Percentiles rank a stretch among this genome's conserved stretches.
These are phyloP conservation scores for Pelodiscus sinensis DNA, from an alignment of 2,113 vertebrate genomes.

Conservation along the genomic window DNA sequence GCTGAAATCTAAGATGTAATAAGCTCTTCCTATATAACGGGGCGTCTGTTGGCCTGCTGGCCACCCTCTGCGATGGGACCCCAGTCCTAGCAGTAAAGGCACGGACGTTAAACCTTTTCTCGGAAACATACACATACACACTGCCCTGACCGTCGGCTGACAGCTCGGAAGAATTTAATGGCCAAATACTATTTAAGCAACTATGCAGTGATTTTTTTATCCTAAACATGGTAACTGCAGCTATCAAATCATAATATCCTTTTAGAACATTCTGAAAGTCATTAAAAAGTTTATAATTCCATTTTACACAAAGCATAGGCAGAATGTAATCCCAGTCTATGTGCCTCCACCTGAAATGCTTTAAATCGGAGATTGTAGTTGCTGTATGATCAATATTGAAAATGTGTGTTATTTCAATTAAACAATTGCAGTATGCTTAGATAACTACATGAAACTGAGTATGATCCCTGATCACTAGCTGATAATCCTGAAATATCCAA, in stretches of 20 bases:
- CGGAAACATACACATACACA: too few relatives aligned
- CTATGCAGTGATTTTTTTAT: background rate
- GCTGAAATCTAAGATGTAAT: too few relatives aligned
- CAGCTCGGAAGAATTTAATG: background rate
- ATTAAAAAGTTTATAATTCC: background rate
- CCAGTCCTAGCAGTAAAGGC: too few relatives aligned
- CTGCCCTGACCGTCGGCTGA: too few relatives aligned
- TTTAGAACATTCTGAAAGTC: background rate
- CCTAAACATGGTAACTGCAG: background rate
- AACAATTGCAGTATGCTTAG: background rate
- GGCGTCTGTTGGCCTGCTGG: too few relatives aligned
- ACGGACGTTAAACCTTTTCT: too few relatives aligned
- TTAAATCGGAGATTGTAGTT: slow-evolving; percentile 7
- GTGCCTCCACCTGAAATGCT: background rate
- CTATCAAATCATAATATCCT: background rate
- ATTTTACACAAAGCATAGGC: background rate
- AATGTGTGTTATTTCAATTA: background rate
- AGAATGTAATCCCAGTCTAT: background rate
- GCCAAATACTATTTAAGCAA: slow-evolving; percentile 3
- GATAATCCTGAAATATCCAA: slow-evolving; percentile 46
- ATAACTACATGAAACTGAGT: slow-evolving; percentile 20
- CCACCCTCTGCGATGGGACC: too few relatives aligned
- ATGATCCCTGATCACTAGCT: background rate
- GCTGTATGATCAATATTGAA: background rate
- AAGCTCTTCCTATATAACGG: too few relatives aligned